Evolutionary conservation across 2,888 invertebrate genomes (phyloP), one percentile per base, ranked within the genome.

Genomic region (Dicyrtomina minuta): DNA sequence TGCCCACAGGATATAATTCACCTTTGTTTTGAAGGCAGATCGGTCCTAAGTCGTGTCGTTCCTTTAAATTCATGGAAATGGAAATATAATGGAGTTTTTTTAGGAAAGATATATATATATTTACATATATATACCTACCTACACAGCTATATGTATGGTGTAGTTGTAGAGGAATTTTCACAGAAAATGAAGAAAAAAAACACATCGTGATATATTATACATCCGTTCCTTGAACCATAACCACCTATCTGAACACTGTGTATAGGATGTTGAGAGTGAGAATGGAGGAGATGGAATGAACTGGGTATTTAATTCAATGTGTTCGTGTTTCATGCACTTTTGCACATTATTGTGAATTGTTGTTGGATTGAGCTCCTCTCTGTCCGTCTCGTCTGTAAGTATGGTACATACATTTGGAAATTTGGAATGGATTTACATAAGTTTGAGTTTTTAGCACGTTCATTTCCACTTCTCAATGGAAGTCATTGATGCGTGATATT

Each of bases 1-100:
- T 60, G 60, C 60, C 60, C 59, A 43, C 17, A 43, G 60, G 60
- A 43, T 22, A 60, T 13, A 60, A 60, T 44, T 60, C 60, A 60
- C 60, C 60, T 60, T 44, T 60, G 44, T 24, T 27, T 60, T 13
- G 20, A 58, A 15, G 20, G 20, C 17, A 58, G 10, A 17, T 17
- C 51, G 17, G 17, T 51, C 46, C 4, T n/a, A n/a, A 46, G 46
- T 46, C 51, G 51, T 51, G 33, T 8, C 33, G 33, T 33, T 33
- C 33, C 4, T 33, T 5, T 33, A 33, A 33, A 33, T 33, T 33
- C 33, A 33, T 33, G 33, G 8, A 33, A 1, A 55, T n/a, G 55
- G 13, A 20, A 24, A 20, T 26, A 55, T 55, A 55, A 1, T 55
- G 5, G 26, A n/a, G 33, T 33, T 33, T 33, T 33, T 33, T 33